Conservation (phyloP, 1,140 invertebrate genomes). For the Brachionus asplanchnoidis region DNA sequence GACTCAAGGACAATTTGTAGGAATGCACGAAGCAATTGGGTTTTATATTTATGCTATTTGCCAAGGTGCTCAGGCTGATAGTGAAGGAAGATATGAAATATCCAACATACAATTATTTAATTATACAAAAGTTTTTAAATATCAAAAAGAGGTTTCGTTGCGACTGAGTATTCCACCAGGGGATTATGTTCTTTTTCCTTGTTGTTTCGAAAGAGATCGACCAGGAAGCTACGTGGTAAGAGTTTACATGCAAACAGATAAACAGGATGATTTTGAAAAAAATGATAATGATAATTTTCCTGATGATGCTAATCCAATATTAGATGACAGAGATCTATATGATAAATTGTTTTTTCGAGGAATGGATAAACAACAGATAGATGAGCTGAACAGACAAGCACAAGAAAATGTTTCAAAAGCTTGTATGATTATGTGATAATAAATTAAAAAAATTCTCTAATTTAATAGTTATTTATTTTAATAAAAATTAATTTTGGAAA, state of each 20-base stretch:
- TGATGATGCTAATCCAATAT: neutral
- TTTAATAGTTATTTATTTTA: too few species aligned
- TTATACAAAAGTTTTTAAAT: slow-evolving; percentile 87
- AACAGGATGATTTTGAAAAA: neutral
- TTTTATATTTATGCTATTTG: slow-evolving; percentile 69
- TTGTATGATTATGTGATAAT: neutral
- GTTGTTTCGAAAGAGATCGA: slow-evolving; percentile 68
- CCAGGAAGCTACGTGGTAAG: neutral
- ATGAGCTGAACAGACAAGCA: neutral
- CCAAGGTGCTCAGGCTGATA: slow-evolving; percentile 64
- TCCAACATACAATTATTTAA: slow-evolving; percentile 85
- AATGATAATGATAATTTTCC: neutral
- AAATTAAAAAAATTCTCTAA: too few species aligned
- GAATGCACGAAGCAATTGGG: slow-evolving; percentile 61
- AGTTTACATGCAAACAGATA: neutral
- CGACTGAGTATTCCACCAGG: slow-evolving; percentile 72
- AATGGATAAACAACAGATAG: neutral
- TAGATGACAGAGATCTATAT: neutral
- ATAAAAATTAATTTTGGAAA: too few species aligned
- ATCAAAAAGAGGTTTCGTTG: slow-evolving; percentile 69
- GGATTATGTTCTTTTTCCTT: slow-evolving; percentile 72
- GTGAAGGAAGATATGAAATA: slow-evolving; percentile 56
- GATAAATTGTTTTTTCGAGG: neutral
- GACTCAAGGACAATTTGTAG: slow-evolving; percentile 29
- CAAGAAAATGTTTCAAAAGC: neutral